Evolutionary conservation across 2,888 invertebrate genomes (phyloP), one percentile per base, ranked within the genome.

Genomic region (Euplexia lucipara): DNA sequence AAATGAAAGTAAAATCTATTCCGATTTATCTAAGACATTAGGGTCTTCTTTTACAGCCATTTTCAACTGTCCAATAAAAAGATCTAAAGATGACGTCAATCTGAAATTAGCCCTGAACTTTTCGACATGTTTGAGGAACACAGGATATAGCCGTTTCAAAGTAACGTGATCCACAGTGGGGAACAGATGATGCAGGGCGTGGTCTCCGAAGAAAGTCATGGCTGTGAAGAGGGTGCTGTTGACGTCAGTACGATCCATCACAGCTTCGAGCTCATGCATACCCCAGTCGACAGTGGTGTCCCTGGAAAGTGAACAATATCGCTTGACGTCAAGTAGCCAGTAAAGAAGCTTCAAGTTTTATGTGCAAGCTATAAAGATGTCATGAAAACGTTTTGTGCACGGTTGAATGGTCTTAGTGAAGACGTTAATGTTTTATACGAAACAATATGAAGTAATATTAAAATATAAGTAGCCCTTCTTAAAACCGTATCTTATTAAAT

Each of bases 101-200:
- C 92, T 91, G 70, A 95, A 95, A 18, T 95, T 92, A 0, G 96
- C 90, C 30, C 94, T 95, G 81, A 97, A 97, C 82, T 97, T 96
- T 34, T 95, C 85, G 76, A 96, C 96, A 9, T 96, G 96, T 71
- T 96, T 90, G n/a, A 96, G 78, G 59, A 97, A 96, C 1, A 96
- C 92, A 0, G 97, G 96, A 82, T 97, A 96, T n/a, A 98, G 91
- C 54, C 96, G 93, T 9, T 96, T 95, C 26, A 98, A 89, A 32
- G 96, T 92, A 0, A 96, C 96, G 82, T 98, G 98, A 86, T 98
- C 98, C 5, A 98, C 83, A 0, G 97, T 97, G 0, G 98, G 98
- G 80, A 98, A 97, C 30, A 98, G 91, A 89, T 98, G 98, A 86
- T 98, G 98, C 3, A 98, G 91, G 0, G 96, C 94, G 83, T 98